Evolutionary conservation across 2,888 invertebrate genomes (phyloP).

Genomic region (Baccha elongata): DNA sequence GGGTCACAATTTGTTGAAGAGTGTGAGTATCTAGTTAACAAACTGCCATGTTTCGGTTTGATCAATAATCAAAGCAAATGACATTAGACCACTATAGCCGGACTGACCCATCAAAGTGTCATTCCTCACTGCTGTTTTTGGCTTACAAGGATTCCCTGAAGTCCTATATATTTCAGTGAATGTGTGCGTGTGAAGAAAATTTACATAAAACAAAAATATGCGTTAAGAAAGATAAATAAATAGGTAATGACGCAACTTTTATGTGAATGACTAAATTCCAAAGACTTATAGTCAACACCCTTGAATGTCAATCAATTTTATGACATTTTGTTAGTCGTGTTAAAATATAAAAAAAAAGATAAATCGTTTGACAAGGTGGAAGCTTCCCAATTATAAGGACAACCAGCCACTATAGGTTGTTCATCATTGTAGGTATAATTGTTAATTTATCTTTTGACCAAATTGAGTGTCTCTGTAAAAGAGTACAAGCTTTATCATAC

Average conservation of each 20-base stretch:
- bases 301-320: constrained; percentile 24
- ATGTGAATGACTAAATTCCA: constrained; percentile 24
- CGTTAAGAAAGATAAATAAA: constrained; percentile 8
- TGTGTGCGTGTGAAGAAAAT: constrained; percentile 15
- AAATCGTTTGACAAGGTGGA: not conserved
- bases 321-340: not conserved
- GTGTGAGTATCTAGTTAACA: not conserved
- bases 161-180: constrained; percentile 6
- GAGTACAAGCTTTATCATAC: not conserved
- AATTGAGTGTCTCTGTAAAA: not conserved
- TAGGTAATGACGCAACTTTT: constrained; percentile 12
- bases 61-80: constrained; percentile 61
- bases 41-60: constrained; percentile 39
- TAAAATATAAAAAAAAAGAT: not conserved
- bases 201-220: constrained; percentile 22
- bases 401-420: no score
- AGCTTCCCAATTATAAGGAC: not conserved
- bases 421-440: constrained; percentile 30
- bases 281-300: not conserved
- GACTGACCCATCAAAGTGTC: constrained; percentile 7
- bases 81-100: constrained; percentile 5
- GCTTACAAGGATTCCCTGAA: not conserved
- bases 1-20: not conserved
- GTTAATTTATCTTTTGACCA: constrained; percentile 43
- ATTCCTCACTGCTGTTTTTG: not conserved